Evolutionary conservation across 1,140 invertebrate genomes (phyloP), one percentile per base, ranked within the genome.

Genomic region (Stenopsyche tienmushanensis): DNA sequence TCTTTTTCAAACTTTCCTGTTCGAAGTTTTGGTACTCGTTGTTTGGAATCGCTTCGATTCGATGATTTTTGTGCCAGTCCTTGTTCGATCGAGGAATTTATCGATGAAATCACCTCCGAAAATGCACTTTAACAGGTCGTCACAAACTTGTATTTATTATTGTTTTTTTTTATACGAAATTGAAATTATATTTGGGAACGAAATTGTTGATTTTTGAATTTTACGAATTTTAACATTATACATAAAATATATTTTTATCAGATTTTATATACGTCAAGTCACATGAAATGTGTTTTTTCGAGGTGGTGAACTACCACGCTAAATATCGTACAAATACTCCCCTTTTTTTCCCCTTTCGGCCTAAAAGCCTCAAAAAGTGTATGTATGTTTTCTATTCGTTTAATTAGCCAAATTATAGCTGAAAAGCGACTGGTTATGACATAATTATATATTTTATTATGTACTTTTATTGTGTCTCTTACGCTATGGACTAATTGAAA

Each of bases 401-500:
- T 62, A 47, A 57, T 60, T 60, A 60, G 57, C 57, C 57, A 60
- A 60, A 60, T 60, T 60, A 41, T 60, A 60, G 57, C 57, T 47
- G 34, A 47, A 62, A 62, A 45, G 53, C 52, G 34, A 47, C 53
- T 58, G 63, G 59, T 65, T 64, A 63, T 57, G 58, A 63, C 55
- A 54, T 62, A 60, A 62, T 66, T 62, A 69, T 69, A 60, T 60
- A 60, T 62, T 52, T 60, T 49, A 49, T 49, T 26, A 50, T 70
- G 60, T 60, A 70, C 44, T 62, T 66, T 70, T 64, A 60, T 65
- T 63, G 58, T 62, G 65, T 70, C 52, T 70, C 65, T 70, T 58
- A 63, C 62, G 64, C 68, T 64, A 70, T 67, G 42, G 58, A 67
- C 69, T 70, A 70, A 70, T 66, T 69, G 58, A 60, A n/a, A 49